phyloP scores from a whole-genome alignment of 92 coral and sea anemone species.

The Hydrozoanthus gracilis region DNA sequence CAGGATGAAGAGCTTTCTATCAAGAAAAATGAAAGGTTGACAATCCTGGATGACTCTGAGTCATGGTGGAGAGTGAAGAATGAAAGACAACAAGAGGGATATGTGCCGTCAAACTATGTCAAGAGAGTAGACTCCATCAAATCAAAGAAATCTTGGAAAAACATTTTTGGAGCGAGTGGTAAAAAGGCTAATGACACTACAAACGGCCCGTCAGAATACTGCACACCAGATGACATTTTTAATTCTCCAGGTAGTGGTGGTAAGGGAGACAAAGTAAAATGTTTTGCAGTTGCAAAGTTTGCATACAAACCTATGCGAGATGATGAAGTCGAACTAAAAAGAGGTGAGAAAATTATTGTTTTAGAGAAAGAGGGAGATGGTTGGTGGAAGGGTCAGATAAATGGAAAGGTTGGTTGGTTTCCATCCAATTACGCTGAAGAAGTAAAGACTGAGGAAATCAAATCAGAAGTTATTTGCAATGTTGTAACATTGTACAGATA shows the following conservation, averaged over 20 bases:
- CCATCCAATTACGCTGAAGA: slow-evolving; percentile 90
- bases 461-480: slow-evolving; percentile 66
- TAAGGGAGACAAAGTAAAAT: slow-evolving; percentile 54
- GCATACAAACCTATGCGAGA: slow-evolving; percentile 80
- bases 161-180: slow-evolving; percentile 70
- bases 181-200: slow-evolving; percentile 65
- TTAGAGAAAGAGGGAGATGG: slow-evolving; percentile 96
- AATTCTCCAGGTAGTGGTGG: slow-evolving; percentile 50
- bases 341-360: slow-evolving; percentile 85
- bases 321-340: slow-evolving; percentile 88
- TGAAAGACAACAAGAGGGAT: slow-evolving; percentile 81
- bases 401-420: slow-evolving; percentile 86
- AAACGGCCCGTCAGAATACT: slow-evolving; percentile 78
- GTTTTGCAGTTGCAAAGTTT: slow-evolving; percentile 84
- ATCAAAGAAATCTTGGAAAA: slow-evolving; percentile 65
- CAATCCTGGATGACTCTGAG: slow-evolving; percentile 86
- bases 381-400: slow-evolving; percentile 95
- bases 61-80: slow-evolving; percentile 98
- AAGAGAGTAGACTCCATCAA: slow-evolving; percentile 65
- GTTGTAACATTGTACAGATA: slow-evolving; percentile 88
- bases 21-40: slow-evolving; percentile 88
- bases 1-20: slow-evolving; percentile 88
- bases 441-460: slow-evolving; percentile 26
- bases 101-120: slow-evolving; percentile 97
- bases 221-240: slow-evolving; percentile 83